A percentile compares a stretch with the other conserved stretches of the same genome.
phyloP scores from a whole-genome alignment of 2,113 vertebrate genomes.

The Narcine bancroftii region DNA sequence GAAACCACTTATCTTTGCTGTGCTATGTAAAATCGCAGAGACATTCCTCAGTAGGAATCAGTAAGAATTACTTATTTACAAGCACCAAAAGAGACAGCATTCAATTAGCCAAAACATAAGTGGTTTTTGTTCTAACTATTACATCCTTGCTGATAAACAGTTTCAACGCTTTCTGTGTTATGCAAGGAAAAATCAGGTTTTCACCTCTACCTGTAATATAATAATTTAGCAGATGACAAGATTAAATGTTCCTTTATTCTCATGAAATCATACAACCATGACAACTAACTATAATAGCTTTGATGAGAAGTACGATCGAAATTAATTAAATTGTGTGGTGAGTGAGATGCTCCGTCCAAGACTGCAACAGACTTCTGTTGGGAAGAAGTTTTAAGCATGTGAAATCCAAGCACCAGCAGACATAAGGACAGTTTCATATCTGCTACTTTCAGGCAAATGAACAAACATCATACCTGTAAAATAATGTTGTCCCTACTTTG shows the following conservation, averaged over 20 bases:
- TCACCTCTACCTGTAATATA: no score
- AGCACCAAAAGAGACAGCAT: neutral
- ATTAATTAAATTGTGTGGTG: neutral
- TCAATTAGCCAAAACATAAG: neutral
- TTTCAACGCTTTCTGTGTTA: neutral
- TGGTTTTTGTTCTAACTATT: neutral
- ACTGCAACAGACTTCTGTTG: no score
- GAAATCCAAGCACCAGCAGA: no score
- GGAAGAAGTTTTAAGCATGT: no score
- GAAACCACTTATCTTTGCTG: neutral
- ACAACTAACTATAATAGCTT: neutral
- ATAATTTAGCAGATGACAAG: no score
- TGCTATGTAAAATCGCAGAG: neutral
- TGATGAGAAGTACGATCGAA: neutral
- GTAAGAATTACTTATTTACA: neutral
- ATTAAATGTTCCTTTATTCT: no score
- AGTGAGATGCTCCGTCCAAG: no score
- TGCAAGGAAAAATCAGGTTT: neutral
- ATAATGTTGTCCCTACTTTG: no score
- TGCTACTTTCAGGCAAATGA: no score
- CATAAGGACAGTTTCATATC: no score
- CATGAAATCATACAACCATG: no score
- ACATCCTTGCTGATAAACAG: neutral
- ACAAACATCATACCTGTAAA: no score
- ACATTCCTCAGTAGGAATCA: neutral